Base-by-base conservation (phyloP, 2,113 vertebrate genomes). In the Xenopus laevis region DNA sequence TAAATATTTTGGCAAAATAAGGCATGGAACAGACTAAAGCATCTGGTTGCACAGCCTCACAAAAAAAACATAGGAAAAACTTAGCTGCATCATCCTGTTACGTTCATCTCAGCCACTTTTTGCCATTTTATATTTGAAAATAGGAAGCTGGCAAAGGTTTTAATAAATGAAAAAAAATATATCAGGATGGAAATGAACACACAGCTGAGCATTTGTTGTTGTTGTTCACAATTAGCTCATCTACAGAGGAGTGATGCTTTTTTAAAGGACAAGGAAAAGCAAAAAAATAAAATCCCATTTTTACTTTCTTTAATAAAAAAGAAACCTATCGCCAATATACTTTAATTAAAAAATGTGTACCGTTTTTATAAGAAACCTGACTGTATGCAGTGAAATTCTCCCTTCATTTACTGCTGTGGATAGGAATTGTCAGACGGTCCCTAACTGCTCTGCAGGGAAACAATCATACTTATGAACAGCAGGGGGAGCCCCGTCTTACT, bases 1-100 rank as follows among this genome's bases (percentile, higher is more conserved):
- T 75, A 75, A 75, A 75, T 75, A 75, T 62, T 75, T 75, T 68
- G 65, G 57, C 65, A 75, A 75, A 74, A 75, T 60, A 75, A 68
- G 50, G 57, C 27, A 68, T 21, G 13, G 20, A 62, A 60, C 65
- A 61, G 23, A 53, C 23, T 50, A 68, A 50, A 68, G 65, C 65
- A 68, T 75, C 65, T 75, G 72, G 72, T 75, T 62, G 45, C 57
- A 68, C 21, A 75, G 45, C 17, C 40, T 61, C 23, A 5, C 15
- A 67, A 73, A 67, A 67, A 40, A 27, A 4, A 27, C 23, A 27
- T 27, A 27, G 23, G 23, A 64, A 74, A 47, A 50, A 23, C 30
- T 62, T 40, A 55, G 3, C 53, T 9, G 53, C 23, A 53, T 75
- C 68, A 68, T 67, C 46, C 58, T 52, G 40, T 55, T 74, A 61